phyloP scores from a whole-genome alignment of 2,797 vertebrate species.

The Carcharodon carcharias region DNA sequence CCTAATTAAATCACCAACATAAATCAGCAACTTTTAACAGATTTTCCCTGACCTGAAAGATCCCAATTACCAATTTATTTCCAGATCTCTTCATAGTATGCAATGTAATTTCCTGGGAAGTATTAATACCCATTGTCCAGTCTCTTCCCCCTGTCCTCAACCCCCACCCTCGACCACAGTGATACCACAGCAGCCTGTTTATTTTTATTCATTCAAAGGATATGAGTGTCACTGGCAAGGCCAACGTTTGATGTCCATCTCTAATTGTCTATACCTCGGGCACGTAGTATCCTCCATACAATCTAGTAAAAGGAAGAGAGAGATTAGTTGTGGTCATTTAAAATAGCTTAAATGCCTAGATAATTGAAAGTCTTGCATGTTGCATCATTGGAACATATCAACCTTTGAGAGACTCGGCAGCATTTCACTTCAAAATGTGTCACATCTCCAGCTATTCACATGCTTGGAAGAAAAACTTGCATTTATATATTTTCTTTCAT shows the following conservation, averaged over 20 bases:
- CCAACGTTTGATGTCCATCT: too few species aligned
- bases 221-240: neutral
- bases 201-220: neutral
- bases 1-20: neutral
- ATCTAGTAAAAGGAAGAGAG: neutral
- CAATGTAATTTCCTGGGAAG: neutral
- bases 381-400: neutral
- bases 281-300: neutral
- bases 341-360: neutral
- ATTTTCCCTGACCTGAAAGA: neutral
- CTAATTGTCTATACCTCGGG: neutral
- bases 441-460: too few species aligned
- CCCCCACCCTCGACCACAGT: neutral
- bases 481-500: too few species aligned
- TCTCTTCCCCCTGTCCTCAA: neutral
- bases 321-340: neutral
- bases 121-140: neutral
- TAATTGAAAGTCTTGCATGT: neutral
- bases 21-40: neutral
- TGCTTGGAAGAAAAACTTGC: too few species aligned
- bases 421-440: neutral
- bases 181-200: neutral
- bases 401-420: neutral
- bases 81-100: neutral
- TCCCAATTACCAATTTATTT: neutral